Evolutionary conservation across 2,888 invertebrate species (phyloP).

Genomic region (Ceramica pisi): DNA sequence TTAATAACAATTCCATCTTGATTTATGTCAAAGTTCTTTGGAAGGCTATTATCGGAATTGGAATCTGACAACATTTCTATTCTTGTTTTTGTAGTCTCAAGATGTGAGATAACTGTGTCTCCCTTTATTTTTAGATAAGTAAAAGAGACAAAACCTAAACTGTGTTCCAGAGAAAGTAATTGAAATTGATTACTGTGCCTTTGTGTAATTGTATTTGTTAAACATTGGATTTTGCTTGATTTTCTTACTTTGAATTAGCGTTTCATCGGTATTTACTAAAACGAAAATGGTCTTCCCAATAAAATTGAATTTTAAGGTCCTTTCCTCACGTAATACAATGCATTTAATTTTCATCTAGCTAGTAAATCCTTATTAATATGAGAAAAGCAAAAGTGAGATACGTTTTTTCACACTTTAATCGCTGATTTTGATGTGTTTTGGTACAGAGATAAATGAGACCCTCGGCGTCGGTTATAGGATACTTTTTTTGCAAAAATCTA

Average conservation of each 20-base stretch:
- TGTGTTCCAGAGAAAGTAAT: slow-evolving; percentile 30
- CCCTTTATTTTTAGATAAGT: slow-evolving; percentile 9
- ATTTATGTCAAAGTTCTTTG: slow-evolving; percentile 65
- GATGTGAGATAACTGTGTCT: slow-evolving; percentile 30
- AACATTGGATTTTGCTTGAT: slow-evolving; percentile 2
- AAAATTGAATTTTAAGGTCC: no score
- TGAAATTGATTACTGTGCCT: slow-evolving; percentile 33
- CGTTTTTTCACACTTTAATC: no score
- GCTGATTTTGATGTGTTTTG: no score
- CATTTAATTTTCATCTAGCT: no score
- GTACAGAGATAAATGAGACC: no score
- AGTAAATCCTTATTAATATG: no score
- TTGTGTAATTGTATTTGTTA: slow-evolving; percentile 22
- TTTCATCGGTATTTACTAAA: no score
- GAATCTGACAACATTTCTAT: slow-evolving; percentile 50
- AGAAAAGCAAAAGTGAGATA: no score
- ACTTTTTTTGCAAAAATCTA: no score
- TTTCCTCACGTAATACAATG: no score
- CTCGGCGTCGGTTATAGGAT: no score
- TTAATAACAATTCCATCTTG: slow-evolving; percentile 71
- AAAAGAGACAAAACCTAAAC: slow-evolving; percentile 22
- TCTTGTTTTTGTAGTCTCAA: slow-evolving; percentile 43
- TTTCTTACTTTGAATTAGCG: neutral
- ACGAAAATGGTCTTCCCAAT: no score
- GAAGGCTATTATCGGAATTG: slow-evolving; percentile 62